Conservation (phyloP, 2,888 invertebrate genomes). For the Pachymerium ferrugineum region DNA sequence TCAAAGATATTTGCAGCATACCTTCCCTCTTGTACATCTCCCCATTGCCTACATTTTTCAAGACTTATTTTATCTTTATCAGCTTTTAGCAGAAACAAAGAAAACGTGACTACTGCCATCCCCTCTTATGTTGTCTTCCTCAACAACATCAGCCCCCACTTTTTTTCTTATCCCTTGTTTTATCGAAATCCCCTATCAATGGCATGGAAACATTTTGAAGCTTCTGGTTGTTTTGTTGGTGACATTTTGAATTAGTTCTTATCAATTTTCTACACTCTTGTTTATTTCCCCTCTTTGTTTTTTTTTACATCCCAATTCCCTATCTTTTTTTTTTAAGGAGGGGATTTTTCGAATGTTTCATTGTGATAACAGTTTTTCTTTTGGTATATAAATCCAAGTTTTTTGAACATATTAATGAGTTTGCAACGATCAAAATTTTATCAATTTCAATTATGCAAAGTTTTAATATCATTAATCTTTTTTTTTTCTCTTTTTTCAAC, state of each 20-base stretch:
- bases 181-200: not conserved
- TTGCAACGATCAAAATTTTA: no score
- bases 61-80: not conserved
- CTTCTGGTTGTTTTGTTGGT: conserved; percentile 5
- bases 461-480: not conserved
- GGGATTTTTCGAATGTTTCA: not conserved
- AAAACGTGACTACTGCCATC: conserved; percentile 4
- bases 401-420: not conserved
- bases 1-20: not conserved
- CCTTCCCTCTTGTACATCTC: not conserved
- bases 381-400: no score
- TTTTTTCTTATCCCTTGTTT: not conserved
- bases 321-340: no score
- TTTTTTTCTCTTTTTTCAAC: not conserved
- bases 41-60: not conserved
- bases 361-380: not conserved
- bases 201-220: not conserved
- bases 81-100: not conserved
- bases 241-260: conserved; percentile 3
- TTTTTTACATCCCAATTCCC: no score
- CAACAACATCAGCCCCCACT: not conserved
- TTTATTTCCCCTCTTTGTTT: not conserved
- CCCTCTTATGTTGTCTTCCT: no score
- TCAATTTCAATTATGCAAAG: no score
- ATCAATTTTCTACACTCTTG: not conserved